Base-by-base conservation (phyloP, 2,888 invertebrate genomes). In the Eulithis testata region DNA sequence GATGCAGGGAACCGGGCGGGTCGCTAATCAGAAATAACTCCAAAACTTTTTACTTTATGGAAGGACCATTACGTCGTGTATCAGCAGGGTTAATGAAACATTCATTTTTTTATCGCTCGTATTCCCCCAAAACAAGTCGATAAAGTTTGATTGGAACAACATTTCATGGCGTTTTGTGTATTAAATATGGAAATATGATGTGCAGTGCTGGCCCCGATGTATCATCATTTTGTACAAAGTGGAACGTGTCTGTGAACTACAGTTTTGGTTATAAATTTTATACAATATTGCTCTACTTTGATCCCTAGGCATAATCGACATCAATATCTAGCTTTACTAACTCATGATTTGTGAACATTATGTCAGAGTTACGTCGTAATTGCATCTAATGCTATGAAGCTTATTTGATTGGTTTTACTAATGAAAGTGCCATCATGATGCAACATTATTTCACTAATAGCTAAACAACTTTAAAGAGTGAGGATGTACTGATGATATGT, bases 61-160 rank as follows among this genome's bases (percentile, higher is more conserved):
- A 31, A 40, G 52, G 27, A 60, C 63, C 37, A 43, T 67, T 53
- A 67, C 59, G 31, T 59, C 63, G 57, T 64, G 63, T 67, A 67
- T 67, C 67, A 66, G 63, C 60, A 37, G 54, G 63, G 63, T 67
- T 61, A 67, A 67, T 64, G 67, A 67, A 67, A 63, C 67, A 67
- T 63, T 63, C 57, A 49, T 58, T 67, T 66, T 62, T 67, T 67
- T 67, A 67, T 63, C 60, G 67, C 54, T 63, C 63, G 63, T 67
- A 67, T 64, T 63, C 63, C 58, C 60, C 56, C 60, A 60, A 64
- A 63, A 67, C 67, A 67, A 63, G 63, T 67, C 57, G 49, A 67
- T 67, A 67, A 67, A 67, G 67, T 67, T 63, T 67, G 67, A 67
- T 67, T 67, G 67, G 67, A 59, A 54, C 57, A 67, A 50, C 60